Conservation (phyloP, 1,140 invertebrate genomes). For the Trichonephila clavipes region DNA sequence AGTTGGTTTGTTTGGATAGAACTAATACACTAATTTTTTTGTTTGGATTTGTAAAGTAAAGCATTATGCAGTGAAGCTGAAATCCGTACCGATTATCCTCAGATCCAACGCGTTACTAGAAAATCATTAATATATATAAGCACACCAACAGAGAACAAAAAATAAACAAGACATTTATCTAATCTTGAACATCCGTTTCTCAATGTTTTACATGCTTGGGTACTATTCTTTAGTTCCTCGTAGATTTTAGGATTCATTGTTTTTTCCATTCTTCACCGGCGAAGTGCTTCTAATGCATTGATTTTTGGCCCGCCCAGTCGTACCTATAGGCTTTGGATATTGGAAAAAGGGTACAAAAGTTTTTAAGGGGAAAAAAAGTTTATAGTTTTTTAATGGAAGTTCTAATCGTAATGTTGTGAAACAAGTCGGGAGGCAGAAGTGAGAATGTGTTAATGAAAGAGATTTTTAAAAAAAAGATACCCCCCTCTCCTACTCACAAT, state of each 20-base stretch:
- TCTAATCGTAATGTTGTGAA: neutral
- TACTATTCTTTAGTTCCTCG: conserved; percentile 60
- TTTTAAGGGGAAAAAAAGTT: neutral
- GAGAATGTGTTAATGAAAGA: conserved; percentile 11
- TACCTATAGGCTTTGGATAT: neutral
- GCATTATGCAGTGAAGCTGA: neutral
- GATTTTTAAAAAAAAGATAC: neutral
- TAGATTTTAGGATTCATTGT: conserved; percentile 59
- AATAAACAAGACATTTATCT: neutral
- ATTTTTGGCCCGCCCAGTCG: neutral
- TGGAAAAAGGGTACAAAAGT: neutral
- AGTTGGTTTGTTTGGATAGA: neutral
- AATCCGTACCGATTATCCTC: conserved; percentile 39
- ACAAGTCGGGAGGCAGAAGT: neutral
- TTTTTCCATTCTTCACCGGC: conserved; percentile 41
- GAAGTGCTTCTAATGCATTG: conserved; percentile 56
- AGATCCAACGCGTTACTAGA: neutral
- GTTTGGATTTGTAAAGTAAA: neutral
- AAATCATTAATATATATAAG: neutral
- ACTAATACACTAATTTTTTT: neutral
- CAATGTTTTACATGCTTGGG: conserved; percentile 69
- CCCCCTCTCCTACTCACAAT: neutral
- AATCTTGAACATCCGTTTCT: conserved; percentile 57
- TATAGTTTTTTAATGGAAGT: conserved; percentile 47
- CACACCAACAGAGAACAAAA: neutral